These are phyloP conservation scores for Rhizoglyphus robini DNA, from an alignment of 1,140 invertebrate genomes.

Conservation along the genomic window DNA sequence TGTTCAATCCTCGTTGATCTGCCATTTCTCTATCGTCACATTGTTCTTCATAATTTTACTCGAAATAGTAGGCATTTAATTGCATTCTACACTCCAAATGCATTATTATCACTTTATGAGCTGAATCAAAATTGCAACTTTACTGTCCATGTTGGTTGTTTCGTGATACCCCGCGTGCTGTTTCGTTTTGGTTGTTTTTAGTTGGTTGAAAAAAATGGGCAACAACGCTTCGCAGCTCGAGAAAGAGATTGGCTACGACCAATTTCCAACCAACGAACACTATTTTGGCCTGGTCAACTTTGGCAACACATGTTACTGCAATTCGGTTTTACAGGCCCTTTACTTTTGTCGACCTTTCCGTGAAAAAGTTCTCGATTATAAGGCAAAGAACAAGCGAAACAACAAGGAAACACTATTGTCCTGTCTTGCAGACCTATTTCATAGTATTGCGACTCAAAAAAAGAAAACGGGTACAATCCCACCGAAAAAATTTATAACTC, in stretches of 20 bases:
- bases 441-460: constrained; percentile 97
- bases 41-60: too few species aligned
- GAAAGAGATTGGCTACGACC: constrained; percentile 91
- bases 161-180: too few species aligned
- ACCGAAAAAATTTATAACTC: constrained; percentile 97
- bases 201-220: constrained; percentile 43
- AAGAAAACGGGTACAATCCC: constrained; percentile 98
- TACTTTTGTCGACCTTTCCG: constrained; percentile 98
- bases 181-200: too few species aligned
- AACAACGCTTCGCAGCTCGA: constrained; percentile 94
- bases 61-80: too few species aligned
- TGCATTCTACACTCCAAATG: too few species aligned
- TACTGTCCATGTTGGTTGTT: too few species aligned
- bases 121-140: too few species aligned
- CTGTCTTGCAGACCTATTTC: constrained; percentile 94
- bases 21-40: too few species aligned
- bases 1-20: too few species aligned
- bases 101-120: too few species aligned
- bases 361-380: constrained; percentile 96
- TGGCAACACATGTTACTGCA: constrained; percentile 99
- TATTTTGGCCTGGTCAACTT: constrained; percentile 99
- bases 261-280: constrained; percentile 93
- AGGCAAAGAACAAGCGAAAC: constrained; percentile 79
- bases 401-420: constrained; percentile 82
- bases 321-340: constrained; percentile 95